Evolutionary conservation across 1,140 invertebrate species (phyloP).

Genomic region (Calosoma granatense): DNA sequence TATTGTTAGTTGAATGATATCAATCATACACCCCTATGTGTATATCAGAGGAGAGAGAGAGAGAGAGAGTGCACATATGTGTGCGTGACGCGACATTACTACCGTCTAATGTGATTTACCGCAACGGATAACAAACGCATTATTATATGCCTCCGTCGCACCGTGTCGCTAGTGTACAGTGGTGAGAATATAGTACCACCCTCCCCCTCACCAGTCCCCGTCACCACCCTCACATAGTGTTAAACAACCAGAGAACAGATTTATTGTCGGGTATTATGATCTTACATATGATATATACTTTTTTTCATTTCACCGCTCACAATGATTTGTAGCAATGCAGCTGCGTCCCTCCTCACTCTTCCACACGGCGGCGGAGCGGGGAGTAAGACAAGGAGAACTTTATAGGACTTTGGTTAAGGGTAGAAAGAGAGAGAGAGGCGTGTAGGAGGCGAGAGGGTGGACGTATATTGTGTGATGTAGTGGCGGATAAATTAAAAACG

Average conservation of each 20-base stretch:
- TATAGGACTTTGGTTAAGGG: too few species aligned
- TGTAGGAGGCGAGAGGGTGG: too few species aligned
- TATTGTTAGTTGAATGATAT: too few species aligned
- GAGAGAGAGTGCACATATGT: background rate
- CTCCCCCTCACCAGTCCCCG: too few species aligned
- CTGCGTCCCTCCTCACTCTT: too few species aligned
- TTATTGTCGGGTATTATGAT: slow-evolving; percentile 9
- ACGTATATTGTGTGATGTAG: slow-evolving; percentile 35
- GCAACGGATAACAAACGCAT: slow-evolving; percentile 1
- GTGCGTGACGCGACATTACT: background rate
- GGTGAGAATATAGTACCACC: background rate
- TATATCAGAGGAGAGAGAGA: background rate
- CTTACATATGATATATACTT: slow-evolving; percentile 8
- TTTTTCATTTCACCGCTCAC: slow-evolving; percentile 1
- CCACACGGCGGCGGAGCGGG: too few species aligned
- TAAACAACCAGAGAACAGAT: slow-evolving; percentile 9
- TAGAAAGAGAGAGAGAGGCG: too few species aligned
- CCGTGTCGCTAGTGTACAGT: background rate
- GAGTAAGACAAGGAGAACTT: background rate
- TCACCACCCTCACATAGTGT: too few species aligned
- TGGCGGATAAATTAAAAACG: slow-evolving; percentile 41
- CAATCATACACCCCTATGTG: too few species aligned
- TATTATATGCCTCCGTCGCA: too few species aligned
- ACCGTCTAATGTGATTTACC: slow-evolving; percentile 6
- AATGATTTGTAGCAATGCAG: slow-evolving; percentile 4